Evolutionary conservation across 2,113 vertebrate genomes (phyloP), one percentile per base, ranked within the genome.

Genomic region (Aphyosemion australe): DNA sequence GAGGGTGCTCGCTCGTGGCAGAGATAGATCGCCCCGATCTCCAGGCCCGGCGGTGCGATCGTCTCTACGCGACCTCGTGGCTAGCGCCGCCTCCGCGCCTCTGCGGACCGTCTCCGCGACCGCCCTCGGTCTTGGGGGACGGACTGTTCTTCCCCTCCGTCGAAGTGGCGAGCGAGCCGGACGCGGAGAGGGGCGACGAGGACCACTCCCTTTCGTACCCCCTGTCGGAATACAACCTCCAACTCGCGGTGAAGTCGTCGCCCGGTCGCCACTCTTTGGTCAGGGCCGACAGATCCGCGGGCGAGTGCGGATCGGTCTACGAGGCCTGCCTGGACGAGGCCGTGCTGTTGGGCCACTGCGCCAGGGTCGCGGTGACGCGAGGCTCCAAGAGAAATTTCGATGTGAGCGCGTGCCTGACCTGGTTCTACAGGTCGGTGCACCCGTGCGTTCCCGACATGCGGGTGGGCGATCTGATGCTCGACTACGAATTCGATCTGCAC

Each of bases 281-380:
- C 0, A 52, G 66, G 1, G 66, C 67, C 0, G 67, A 70, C 31
- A 46, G 58, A 3, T 11, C 46, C 16, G 0, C 6, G 0, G 67
- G 67, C 0, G 67, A 70, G 46, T 48, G 50, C 11, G 58, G 50
- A 0, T 54, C 42, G 0, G 67, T 18, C 4, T 61, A 70, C 31
- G 67, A 61, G 1, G 67, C 67, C 0, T 69, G 67, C 39, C 2
- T 69, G 0, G 57, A 69, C n/a, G 67, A 69, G 10, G 67, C 67
- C n/a, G 26, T 70, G n/a, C 18, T 70, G 1, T 14, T 70, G 31
- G 67, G 67, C 1, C 67, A 70, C 26, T 39, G 67, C 11, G 58
- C 50, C n/a, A n/a, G n/a, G n/a, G n/a, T 0, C 16, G 67, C 2
- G 20, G n/a, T 61, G 6, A 61, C 67, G 0, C 1, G 3, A 0